phyloP scores from a whole-genome alignment of 2,888 invertebrate species.

The Frankliniella fusca region DNA sequence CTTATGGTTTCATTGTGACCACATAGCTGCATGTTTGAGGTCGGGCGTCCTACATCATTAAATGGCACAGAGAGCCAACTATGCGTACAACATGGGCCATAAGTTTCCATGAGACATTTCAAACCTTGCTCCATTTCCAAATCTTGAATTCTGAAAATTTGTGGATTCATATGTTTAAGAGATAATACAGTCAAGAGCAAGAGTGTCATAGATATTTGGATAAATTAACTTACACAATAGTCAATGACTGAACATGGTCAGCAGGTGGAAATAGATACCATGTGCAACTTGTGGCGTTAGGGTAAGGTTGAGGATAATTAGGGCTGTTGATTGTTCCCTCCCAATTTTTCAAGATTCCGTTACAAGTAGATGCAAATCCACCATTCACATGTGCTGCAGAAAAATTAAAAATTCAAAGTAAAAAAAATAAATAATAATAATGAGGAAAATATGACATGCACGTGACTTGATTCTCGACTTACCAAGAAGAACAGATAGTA shows the following conservation, averaged over 20 bases:
- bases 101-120: slow-evolving; percentile 35
- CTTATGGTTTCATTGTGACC: slow-evolving; percentile 33
- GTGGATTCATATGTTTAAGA: too few species aligned
- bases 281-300: slow-evolving; percentile 40
- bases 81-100: slow-evolving; percentile 40
- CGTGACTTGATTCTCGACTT: background rate
- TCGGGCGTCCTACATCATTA: slow-evolving; percentile 35
- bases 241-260: slow-evolving; percentile 38
- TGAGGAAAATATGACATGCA: background rate
- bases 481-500: background rate
- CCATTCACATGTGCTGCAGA: background rate
- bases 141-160: slow-evolving; percentile 39
- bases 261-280: slow-evolving; percentile 41
- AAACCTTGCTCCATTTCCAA: slow-evolving; percentile 41
- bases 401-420: too few species aligned
- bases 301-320: slow-evolving; percentile 40
- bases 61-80: slow-evolving; percentile 40
- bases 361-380: background rate
- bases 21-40: slow-evolving; percentile 35
- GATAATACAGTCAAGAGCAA: background rate
- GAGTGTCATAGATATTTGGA: background rate
- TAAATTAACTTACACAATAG: slow-evolving; percentile 39
- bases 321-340: slow-evolving; percentile 41
- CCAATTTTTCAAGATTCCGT: background rate
- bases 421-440: background rate